Base-by-base conservation (phyloP, 2,113 vertebrate genomes). In the Neotragus pygmaeus region DNA sequence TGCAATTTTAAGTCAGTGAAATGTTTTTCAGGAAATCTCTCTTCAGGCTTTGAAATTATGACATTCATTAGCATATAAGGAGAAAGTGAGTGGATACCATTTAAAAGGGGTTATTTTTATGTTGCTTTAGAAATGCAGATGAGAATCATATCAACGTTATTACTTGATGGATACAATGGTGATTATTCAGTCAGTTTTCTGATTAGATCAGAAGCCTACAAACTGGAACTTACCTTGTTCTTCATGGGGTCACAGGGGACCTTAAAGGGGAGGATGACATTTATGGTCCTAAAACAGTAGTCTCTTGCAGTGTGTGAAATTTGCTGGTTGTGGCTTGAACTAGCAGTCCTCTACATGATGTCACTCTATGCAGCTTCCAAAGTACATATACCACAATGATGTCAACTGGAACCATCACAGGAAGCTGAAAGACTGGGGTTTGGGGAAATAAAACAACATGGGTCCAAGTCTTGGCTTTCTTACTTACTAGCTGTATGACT, bases 51-150 rank as follows among this genome's bases (percentile, higher is more conserved):
- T 96, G 92, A 93, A 94, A 93, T 53, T 96, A 51, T 88, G 84
- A 85, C 90, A 83, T 45, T 62, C 19, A 88, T 98, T 97, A 97
- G 97, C 97, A 97, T 92, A 85, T 47, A 95, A 97, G 97, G 90
- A 96, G 85, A 97, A 97, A 97, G 90, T 92, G 92, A 95, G 97
- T 98, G 95, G 96, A 96, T 90, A 91, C 75, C 30, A 33, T 78
- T 97, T 64, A 83, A 97, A 97, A 96, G 83, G 87, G 78, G 92
- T 94, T 97, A 97, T 97, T 98, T 97, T 97, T 97, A 96, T 96
- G 85, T 96, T 97, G 92, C 96, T 97, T 98, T 97, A 93, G 96
- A 97, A 96, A 97, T 97, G 94, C 91, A 97, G 97, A 97, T 97
- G 97, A 90, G 96, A 97, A 75, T 96, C 88, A 97, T 60, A 94